These are phyloP conservation scores for Cuniculus paca DNA, from an alignment of 2,797 vertebrate genomes.

Conservation along the genomic window DNA sequence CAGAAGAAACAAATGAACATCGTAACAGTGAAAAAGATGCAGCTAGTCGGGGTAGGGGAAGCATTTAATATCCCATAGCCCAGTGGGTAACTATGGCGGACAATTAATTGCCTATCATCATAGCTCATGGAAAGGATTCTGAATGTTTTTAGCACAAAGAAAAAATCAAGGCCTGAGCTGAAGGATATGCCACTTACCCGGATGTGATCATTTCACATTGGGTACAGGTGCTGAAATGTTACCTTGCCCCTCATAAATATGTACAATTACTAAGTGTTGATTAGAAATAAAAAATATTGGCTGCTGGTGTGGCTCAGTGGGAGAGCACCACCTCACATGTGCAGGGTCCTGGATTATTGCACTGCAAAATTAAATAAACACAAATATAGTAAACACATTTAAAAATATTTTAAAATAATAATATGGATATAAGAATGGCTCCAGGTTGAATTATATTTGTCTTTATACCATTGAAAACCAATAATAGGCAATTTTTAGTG, in stretches of 20 bases:
- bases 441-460: not conserved
- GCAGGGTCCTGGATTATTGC: not conserved
- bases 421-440: not conserved
- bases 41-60: not conserved
- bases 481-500: not conserved
- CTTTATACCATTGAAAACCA: not conserved
- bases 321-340: no score
- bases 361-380: not conserved
- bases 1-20: not conserved
- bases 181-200: not conserved
- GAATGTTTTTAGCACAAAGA: not conserved
- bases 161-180: no score
- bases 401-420: not conserved
- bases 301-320: not conserved
- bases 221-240: not conserved
- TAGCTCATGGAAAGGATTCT: not conserved
- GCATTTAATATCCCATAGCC: not conserved
- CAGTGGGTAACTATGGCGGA: not conserved
- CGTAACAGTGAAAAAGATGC: not conserved
- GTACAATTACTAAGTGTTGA: not conserved
- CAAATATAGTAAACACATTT: not conserved
- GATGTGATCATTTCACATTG: no score
- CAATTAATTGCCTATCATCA: not conserved
- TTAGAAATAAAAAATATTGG: not conserved
- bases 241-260: not conserved